phyloP scores from a whole-genome alignment of 2,797 vertebrate genomes.

The Eidolon dupreanum region DNA sequence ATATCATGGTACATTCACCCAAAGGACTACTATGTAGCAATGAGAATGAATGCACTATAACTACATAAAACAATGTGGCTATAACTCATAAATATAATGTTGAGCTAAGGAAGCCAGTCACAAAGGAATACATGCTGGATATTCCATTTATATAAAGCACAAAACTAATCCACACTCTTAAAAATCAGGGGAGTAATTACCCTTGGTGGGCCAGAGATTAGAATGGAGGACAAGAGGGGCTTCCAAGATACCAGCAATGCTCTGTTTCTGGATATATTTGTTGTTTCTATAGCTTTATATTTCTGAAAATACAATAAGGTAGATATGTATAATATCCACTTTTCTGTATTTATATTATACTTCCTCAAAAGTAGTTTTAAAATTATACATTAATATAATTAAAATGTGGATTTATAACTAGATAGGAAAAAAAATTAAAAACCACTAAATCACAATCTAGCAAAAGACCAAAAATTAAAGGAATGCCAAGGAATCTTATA shows the following conservation, averaged over 20 bases:
- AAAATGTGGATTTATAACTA: constrained; percentile 25
- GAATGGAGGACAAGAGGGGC: not conserved
- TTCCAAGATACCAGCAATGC: not conserved
- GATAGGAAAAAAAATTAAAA: constrained; percentile 44
- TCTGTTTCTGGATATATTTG: not conserved
- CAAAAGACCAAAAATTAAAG: constrained; percentile 46
- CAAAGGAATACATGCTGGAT: not conserved
- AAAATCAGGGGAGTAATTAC: not conserved
- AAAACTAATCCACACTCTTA: not conserved
- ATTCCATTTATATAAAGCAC: not conserved
- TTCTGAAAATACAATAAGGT: constrained; percentile 18
- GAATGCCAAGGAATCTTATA: constrained; percentile 31
- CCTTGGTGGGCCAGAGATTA: not conserved
- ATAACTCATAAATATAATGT: constrained; percentile 16
- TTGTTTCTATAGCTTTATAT: not conserved
- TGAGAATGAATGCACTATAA: constrained; percentile 12
- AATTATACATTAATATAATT: not conserved
- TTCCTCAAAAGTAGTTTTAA: constrained; percentile 14
- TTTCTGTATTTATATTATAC: not conserved
- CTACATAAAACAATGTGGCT: not conserved
- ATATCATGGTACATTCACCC: not conserved
- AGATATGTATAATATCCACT: not conserved
- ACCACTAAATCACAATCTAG: not conserved
- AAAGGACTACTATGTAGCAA: constrained; percentile 18
- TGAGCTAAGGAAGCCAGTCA: not conserved